phyloP scores from a whole-genome alignment of 2,797 vertebrate genomes.

The Chromis chromis region DNA sequence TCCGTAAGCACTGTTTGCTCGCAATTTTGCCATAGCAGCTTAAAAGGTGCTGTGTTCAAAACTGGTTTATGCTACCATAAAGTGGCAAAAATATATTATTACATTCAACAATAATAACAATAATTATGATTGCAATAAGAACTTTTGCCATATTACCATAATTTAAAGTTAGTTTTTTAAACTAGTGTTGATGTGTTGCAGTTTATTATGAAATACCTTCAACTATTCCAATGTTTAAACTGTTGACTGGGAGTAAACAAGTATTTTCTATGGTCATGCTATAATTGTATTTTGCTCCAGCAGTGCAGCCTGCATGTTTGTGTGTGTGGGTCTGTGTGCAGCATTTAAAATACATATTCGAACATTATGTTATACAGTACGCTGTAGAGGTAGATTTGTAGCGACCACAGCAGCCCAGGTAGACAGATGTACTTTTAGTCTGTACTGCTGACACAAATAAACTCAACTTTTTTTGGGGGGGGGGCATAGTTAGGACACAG shows the following conservation, averaged over 20 bases:
- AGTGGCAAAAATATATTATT: too few relatives aligned
- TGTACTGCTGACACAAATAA: conserved; percentile 46
- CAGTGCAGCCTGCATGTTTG: background rate
- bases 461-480: conserved; percentile 50
- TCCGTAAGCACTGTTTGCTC: too few relatives aligned
- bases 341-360: conserved; percentile 2
- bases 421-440: conserved; percentile 36
- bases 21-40: too few relatives aligned
- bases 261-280: conserved; percentile 10
- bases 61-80: too few relatives aligned
- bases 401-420: conserved; percentile 16
- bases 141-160: background rate
- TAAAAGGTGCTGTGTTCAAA: too few relatives aligned
- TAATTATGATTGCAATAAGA: too few relatives aligned
- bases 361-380: background rate
- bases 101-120: too few relatives aligned
- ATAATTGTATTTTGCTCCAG: background rate
- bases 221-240: background rate
- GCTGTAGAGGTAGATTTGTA: background rate
- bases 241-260: background rate
- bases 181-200: background rate
- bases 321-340: background rate
- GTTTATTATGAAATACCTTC: background rate
- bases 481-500: conserved; percentile 58
- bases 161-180: background rate